These are phyloP conservation scores for Petrosia ficiformis DNA, from an alignment of 37 sponge, comb jelly and placozoan species.

Conservation along the genomic window DNA sequence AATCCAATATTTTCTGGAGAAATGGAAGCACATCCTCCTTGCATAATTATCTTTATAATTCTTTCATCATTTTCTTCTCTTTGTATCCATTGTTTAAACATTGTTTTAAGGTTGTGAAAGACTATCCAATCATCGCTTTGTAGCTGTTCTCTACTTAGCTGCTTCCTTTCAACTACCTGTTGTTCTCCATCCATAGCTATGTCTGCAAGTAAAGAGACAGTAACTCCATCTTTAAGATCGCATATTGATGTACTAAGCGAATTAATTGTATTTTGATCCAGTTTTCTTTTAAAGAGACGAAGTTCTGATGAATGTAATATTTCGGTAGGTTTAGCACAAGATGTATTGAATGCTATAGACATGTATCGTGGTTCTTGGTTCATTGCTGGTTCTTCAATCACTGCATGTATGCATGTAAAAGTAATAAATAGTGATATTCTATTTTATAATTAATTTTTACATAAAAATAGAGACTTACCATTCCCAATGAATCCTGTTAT, in stretches of 20 bases:
- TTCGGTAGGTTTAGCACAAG: too few species aligned
- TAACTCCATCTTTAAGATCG: neutral
- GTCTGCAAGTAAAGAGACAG: neutral
- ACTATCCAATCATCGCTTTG: neutral
- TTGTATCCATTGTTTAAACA: neutral
- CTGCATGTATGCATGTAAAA: too few species aligned
- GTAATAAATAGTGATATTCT: too few species aligned
- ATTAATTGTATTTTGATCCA: neutral
- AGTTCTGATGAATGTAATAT: too few species aligned
- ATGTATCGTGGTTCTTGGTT: too few species aligned
- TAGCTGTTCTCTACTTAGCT: neutral
- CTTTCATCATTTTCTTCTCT: neutral
- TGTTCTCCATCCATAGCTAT: neutral
- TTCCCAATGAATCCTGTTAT: neutral
- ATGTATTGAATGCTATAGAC: too few species aligned
- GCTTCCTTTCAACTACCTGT: neutral
- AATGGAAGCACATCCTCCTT: neutral
- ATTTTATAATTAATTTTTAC: too few species aligned
- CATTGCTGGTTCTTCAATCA: too few species aligned
- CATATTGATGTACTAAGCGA: neutral
- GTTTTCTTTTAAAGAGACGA: neutral
- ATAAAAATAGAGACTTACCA: too few species aligned
- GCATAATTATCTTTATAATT: neutral
- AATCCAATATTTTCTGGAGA: neutral
- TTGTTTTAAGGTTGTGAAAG: neutral